Evolutionary conservation across 2,797 vertebrate species (phyloP).

Genomic region (Macropodus opercularis): DNA sequence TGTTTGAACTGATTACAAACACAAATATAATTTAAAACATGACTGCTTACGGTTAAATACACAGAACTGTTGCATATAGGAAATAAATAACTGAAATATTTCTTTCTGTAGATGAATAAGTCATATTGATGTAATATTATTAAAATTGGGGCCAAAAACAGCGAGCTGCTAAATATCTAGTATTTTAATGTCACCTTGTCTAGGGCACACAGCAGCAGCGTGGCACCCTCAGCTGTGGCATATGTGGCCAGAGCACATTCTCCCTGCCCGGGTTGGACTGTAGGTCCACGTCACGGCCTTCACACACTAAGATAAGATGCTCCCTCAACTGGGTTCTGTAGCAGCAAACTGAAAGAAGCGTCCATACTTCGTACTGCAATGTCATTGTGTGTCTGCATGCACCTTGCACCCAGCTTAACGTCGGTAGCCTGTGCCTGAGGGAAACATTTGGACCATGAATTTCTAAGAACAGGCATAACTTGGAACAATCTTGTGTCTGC

Average conservation of each 20-base stretch:
- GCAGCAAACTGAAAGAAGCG: no score
- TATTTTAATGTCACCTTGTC: slow-evolving; percentile 14
- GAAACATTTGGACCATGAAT: slow-evolving; percentile 29
- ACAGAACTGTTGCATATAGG: no score
- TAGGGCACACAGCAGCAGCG: slow-evolving; percentile 30
- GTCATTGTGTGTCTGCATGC: not conserved
- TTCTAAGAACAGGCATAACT: slow-evolving; percentile 36
- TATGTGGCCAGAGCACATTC: slow-evolving; percentile 6
- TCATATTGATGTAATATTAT: no score
- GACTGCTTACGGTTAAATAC: no score
- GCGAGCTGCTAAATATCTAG: not conserved
- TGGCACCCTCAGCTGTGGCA: slow-evolving; percentile 12
- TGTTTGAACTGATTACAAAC: no score
- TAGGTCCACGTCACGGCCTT: slow-evolving; percentile 10
- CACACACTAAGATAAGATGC: no score
- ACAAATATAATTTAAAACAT: no score
- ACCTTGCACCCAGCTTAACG: slow-evolving; percentile 15
- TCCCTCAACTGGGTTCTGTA: no score
- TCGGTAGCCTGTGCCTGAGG: slow-evolving; percentile 11
- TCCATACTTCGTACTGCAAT: not conserved
- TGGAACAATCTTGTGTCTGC: slow-evolving; percentile 41
- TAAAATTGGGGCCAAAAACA: not conserved
- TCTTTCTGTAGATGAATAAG: no score
- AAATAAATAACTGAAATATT: no score
- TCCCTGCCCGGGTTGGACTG: slow-evolving; percentile 15